phyloP scores from a whole-genome alignment of 2,888 invertebrate genomes.

The Stenodema calcarata region DNA sequence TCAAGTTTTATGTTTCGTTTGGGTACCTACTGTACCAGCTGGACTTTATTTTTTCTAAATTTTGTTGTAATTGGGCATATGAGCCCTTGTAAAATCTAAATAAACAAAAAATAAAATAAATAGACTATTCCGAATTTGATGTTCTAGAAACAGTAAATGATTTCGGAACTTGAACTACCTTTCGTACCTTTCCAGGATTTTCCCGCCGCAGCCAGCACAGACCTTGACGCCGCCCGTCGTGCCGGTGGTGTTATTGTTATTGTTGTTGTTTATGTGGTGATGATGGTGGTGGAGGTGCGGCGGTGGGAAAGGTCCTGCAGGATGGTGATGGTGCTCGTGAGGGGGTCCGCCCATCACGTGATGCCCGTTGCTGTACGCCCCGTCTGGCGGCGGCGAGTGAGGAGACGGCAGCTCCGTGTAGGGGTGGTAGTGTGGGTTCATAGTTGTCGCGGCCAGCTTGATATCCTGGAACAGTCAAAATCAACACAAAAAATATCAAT shows the following conservation, averaged over 20 bases:
- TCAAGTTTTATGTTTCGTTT: too few relatives aligned
- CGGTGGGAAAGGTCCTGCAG: constrained; percentile 62
- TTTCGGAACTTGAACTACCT: neutral
- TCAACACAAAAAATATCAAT: too few relatives aligned
- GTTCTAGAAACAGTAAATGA: constrained; percentile 62
- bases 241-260: constrained; percentile 62
- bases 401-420: constrained; percentile 82
- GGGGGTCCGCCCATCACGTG: constrained; percentile 62
- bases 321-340: constrained; percentile 61
- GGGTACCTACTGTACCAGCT: too few relatives aligned
- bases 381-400: constrained; percentile 70
- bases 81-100: too few relatives aligned
- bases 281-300: constrained; percentile 67
- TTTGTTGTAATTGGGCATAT: too few relatives aligned
- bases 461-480: constrained; percentile 64
- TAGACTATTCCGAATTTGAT: neutral
- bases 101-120: too few relatives aligned
- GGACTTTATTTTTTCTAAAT: too few relatives aligned
- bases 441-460: constrained; percentile 88
- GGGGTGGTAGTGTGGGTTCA: constrained; percentile 91
- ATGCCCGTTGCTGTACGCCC: constrained; percentile 62
- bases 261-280: constrained; percentile 65
- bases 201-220: constrained; percentile 89
- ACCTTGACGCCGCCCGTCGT: constrained; percentile 63
- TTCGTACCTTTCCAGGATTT: constrained; percentile 79